Conservation (phyloP, 2,888 invertebrate genomes). For the Cantharis nigra region DNA sequence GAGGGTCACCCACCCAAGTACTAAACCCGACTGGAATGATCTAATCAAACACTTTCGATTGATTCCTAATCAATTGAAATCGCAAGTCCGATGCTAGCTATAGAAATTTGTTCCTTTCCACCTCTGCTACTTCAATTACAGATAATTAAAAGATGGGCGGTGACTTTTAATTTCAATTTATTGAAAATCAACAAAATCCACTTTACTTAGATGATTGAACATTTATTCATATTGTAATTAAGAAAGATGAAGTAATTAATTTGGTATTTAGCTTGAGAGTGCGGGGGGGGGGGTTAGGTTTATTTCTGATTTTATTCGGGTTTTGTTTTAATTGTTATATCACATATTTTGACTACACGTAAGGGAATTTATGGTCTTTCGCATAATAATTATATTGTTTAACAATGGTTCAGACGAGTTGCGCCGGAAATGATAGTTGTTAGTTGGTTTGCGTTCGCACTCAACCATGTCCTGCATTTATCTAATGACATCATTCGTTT, state of each 20-base stretch:
- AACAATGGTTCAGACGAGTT: constrained; percentile 24
- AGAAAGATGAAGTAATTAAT: background rate
- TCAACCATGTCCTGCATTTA: constrained; percentile 24
- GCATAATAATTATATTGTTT: constrained; percentile 25
- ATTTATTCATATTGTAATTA: background rate
- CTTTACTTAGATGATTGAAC: background rate
- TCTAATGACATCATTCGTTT: constrained; percentile 16
- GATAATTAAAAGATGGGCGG: background rate
- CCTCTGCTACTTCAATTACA: background rate
- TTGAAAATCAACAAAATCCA: background rate
- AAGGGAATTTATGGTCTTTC: constrained; percentile 11
- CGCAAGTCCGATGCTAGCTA: no score
- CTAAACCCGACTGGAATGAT: no score
- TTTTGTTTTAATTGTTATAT: background rate
- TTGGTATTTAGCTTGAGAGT: background rate
- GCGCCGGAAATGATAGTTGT: constrained; percentile 21
- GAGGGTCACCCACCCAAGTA: no score
- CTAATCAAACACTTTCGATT: no score
- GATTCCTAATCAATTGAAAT: no score
- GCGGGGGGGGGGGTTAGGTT: background rate
- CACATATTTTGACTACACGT: background rate
- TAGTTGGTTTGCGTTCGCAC: constrained; percentile 17
- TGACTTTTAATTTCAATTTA: background rate
- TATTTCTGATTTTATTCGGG: background rate
- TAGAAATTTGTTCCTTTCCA: background rate